Percentiles rank a stretch among this genome's conserved stretches.
Conservation (phyloP, 2,113 vertebrate species). For the Indicator indicator region DNA sequence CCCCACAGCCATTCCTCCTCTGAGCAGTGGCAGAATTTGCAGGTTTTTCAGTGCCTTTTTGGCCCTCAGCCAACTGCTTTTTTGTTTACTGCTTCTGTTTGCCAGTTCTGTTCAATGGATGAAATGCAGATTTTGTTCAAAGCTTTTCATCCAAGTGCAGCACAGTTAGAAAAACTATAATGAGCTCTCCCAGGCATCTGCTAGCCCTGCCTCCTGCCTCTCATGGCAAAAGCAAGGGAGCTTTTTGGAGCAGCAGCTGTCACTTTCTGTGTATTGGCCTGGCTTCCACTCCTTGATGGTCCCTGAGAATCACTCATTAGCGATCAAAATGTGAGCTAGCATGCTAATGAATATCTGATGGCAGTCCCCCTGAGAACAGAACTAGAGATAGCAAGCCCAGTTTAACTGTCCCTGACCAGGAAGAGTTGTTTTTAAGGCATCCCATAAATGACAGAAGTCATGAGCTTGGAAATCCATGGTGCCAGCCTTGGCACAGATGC, state of each 20-base stretch:
- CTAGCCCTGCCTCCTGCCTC: background rate
- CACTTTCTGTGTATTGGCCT: background rate
- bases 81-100: background rate
- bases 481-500: background rate
- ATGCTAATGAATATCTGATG: background rate
- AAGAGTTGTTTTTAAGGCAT: background rate
- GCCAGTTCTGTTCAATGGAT: background rate
- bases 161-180: background rate
- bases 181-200: background rate
- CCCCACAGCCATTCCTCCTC: accelerated
- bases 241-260: background rate
- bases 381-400: background rate
- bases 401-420: background rate
- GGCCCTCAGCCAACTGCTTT: background rate
- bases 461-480: background rate
- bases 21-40: accelerated
- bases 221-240: background rate
- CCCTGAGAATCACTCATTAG: background rate
- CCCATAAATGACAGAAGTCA: background rate
- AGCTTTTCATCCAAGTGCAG: background rate
- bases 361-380: background rate
- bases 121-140: background rate
- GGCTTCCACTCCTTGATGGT: background rate
- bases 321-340: background rate
- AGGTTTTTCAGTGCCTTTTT: background rate